Evolutionary conservation across 2,113 vertebrate species (phyloP).

Genomic region (Smithornis capensis): DNA sequence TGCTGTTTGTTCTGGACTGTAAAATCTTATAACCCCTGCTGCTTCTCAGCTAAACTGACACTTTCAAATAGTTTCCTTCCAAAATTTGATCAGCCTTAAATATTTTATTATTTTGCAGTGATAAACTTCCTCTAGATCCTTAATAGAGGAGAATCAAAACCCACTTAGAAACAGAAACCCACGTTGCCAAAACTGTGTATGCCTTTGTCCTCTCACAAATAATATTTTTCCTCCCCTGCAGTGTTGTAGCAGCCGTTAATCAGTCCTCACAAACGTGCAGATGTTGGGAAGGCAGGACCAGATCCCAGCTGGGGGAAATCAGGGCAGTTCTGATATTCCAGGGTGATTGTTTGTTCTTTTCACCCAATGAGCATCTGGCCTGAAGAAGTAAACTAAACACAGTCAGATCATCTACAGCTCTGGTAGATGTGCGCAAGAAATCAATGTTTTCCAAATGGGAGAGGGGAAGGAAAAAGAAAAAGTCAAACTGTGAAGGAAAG

Average conservation of each 20-base stretch:
- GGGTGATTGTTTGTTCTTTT: background rate
- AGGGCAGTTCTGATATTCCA: background rate
- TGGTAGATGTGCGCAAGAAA: background rate
- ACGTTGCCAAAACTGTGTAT: background rate
- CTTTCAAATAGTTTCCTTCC: constrained; percentile 29
- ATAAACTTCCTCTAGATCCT: constrained; percentile 8
- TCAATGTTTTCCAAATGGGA: background rate
- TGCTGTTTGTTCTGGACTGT: constrained; percentile 52
- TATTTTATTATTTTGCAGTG: background rate
- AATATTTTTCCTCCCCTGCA: background rate
- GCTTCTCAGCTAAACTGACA: constrained; percentile 29
- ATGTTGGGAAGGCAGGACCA: background rate
- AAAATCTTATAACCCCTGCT: constrained; percentile 32
- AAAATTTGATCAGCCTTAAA: background rate
- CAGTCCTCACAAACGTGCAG: background rate
- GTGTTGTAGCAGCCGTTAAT: background rate
- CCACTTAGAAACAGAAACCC: background rate
- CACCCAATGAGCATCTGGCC: background rate
- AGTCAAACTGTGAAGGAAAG: background rate
- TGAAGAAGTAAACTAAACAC: background rate
- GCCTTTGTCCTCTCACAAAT: background rate
- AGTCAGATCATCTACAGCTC: background rate
- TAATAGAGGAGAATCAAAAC: background rate
- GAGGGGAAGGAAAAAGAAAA: background rate
- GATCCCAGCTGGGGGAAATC: background rate